Evolutionary conservation across 92 coral and sea anemone genomes (phyloP), one percentile per base, ranked within the genome.

Genomic region (Desmophyllum pertusum): DNA sequence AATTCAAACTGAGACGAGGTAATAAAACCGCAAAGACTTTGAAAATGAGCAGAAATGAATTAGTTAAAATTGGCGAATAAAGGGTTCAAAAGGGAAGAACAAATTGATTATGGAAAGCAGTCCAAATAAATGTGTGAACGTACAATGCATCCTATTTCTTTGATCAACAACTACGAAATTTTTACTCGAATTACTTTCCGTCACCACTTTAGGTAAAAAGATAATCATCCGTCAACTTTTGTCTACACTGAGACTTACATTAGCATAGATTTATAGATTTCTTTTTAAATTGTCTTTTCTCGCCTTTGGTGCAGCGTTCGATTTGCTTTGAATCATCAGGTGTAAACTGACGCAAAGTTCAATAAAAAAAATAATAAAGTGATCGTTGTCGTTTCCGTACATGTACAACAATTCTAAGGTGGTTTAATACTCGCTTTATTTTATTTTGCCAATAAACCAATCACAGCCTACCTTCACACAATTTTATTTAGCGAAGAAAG

Each of bases 31-130:
- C 43, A 68, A 36, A 37, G 31, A 15, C 40, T 64, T 65, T 66
- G 43, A 46, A 67, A 67, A 46, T 46, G 33, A 80, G 43, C 31
- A 51, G 36, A 80, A n/a, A 50, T 80, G 84, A 80, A 48, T 51
- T 53, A 61, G 25, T 79, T 45, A 79, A 79, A 65, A 18, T 64
- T 21, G 61, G 43, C 25, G 82, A 78, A 78, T 78, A 52, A 62
- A 78, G 18, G 29, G n/a, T 40, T 61, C 52, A 78, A 52, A 51
- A 51, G 59, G 73, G 27, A 18, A 43, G 30, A 79, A 25, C 53
- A 79, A 79, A 42, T 41, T 48, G 41, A 79, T 79, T 39, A 43
- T 10, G 18, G 75, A 79, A 79, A 40, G 63, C 41, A 79, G 66
- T 79, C 62, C 19, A 79, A 78, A 41, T 39, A 70, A 39, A 42